A percentile compares a stretch with the other conserved stretches of the same genome.
phyloP scores from a whole-genome alignment of 2,888 invertebrate genomes.

The Lysandra coridon region DNA sequence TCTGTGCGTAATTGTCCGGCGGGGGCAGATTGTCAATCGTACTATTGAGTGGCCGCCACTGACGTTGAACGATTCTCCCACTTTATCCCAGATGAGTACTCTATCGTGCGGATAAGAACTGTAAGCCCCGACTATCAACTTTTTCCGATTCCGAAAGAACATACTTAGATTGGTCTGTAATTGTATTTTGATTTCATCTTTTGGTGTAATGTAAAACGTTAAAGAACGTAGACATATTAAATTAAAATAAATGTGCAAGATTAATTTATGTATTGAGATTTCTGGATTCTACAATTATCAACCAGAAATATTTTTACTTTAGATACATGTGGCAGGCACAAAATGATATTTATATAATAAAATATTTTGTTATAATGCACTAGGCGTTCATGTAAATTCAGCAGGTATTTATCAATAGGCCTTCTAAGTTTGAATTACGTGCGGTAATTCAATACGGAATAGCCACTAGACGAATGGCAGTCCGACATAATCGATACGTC shows the following conservation, averaged over 20 bases:
- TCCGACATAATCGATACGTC: conserved; percentile 55
- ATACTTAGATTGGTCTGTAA: not conserved
- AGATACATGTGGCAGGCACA: too few species aligned
- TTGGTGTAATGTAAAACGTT: too few species aligned
- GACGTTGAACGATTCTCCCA: conserved; percentile 17
- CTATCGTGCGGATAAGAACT: conserved; percentile 16
- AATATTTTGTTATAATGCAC: too few species aligned
- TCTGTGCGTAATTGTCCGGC: conserved; percentile 10
- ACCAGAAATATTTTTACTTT: too few species aligned
- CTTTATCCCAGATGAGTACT: conserved; percentile 14
- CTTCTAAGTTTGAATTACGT: not conserved
- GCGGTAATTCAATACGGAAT: not conserved
- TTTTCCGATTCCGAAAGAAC: conserved; percentile 13
- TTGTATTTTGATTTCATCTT: not conserved
- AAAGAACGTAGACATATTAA: too few species aligned
- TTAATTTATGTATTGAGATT: too few species aligned
- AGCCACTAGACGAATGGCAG: conserved; percentile 39
- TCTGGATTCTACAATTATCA: too few species aligned
- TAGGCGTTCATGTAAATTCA: too few species aligned
- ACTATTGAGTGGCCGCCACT: conserved; percentile 13
- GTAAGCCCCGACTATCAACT: not conserved
- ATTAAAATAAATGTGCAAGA: too few species aligned
- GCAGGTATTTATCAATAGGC: not conserved
- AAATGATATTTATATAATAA: too few species aligned
- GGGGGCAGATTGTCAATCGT: conserved; percentile 13